Evolutionary conservation across 1,140 invertebrate genomes (phyloP).

Genomic region (Aphelinus certus): DNA sequence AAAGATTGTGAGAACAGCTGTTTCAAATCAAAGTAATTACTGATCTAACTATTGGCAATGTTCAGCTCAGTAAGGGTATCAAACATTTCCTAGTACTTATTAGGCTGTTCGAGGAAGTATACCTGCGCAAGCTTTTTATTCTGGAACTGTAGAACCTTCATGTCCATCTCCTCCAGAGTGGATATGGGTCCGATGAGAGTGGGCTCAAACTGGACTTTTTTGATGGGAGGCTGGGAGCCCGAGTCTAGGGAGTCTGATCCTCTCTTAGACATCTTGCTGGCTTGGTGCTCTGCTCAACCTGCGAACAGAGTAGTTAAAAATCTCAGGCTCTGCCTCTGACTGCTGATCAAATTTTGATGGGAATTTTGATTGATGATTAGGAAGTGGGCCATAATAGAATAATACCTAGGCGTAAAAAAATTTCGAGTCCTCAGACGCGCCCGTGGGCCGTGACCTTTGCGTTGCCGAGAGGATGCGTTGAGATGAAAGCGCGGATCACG

Average conservation of each 20-base stretch:
- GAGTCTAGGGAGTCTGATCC: slow-evolving; percentile 71
- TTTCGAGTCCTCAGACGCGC: slow-evolving; percentile 21
- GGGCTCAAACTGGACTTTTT: slow-evolving; percentile 94
- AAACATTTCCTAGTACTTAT: too few species aligned
- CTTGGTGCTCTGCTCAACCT: not conserved
- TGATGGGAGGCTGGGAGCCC: slow-evolving; percentile 78
- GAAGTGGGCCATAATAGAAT: not conserved
- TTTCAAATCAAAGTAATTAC: too few species aligned
- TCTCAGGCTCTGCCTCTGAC: too few species aligned
- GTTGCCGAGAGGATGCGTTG: slow-evolving; percentile 8
- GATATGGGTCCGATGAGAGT: slow-evolving; percentile 92
- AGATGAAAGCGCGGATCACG: slow-evolving; percentile 8
- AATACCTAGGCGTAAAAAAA: slow-evolving; percentile 28
- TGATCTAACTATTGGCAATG: too few species aligned
- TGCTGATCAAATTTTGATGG: too few species aligned
- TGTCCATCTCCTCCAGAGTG: slow-evolving; percentile 96
- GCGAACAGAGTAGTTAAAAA: too few species aligned
- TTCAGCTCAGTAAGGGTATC: too few species aligned
- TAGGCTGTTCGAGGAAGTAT: slow-evolving; percentile 39
- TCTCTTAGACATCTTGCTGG: slow-evolving; percentile 77
- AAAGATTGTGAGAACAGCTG: too few species aligned
- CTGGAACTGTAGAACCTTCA: slow-evolving; percentile 96
- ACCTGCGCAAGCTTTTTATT: slow-evolving; percentile 96
- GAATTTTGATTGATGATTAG: too few species aligned
- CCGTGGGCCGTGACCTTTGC: slow-evolving; percentile 29